Percentiles rank a stretch among this genome's conserved stretches.
phyloP scores from a whole-genome alignment of 2,797 vertebrate species.

The Neopelma chrysocephalum region DNA sequence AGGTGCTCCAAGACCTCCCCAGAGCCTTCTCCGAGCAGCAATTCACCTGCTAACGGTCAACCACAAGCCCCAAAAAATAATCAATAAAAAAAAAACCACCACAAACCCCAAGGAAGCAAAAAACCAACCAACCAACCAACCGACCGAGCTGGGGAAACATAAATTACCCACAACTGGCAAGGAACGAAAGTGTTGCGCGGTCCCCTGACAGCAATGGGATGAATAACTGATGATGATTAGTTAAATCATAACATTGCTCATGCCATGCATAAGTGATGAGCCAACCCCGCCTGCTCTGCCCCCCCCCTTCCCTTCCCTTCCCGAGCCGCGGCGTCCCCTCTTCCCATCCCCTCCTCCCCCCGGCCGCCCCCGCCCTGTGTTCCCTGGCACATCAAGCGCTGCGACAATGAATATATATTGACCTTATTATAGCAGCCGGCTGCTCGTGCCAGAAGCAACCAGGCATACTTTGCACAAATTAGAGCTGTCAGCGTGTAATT shows the following conservation, averaged over 20 bases:
- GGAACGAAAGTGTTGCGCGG: slow-evolving; percentile 65
- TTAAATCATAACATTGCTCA: slow-evolving; percentile 76
- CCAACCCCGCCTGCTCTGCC: slow-evolving; percentile 65
- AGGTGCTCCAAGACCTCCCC: neutral
- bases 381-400: slow-evolving; percentile 79
- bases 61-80: neutral
- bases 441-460: slow-evolving; percentile 78
- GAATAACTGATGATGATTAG: slow-evolving; percentile 77
- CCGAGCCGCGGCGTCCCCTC: too few relatives aligned
- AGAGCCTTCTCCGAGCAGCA: neutral
- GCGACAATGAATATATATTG: slow-evolving; percentile 84
- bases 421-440: slow-evolving; percentile 83
- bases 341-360: neutral
- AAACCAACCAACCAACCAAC: neutral
- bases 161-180: slow-evolving; percentile 75
- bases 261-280: slow-evolving; percentile 79
- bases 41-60: neutral
- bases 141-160: slow-evolving; percentile 38
- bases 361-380: slow-evolving; percentile 65
- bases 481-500: slow-evolving; percentile 83
- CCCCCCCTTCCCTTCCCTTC: neutral
- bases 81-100: neutral
- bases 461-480: slow-evolving; percentile 81
- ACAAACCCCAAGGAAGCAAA: neutral
- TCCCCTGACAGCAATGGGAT: slow-evolving; percentile 73